A percentile compares a stretch with the other conserved stretches of the same genome.
These are phyloP conservation scores for Thomomys bottae DNA, from an alignment of 2,113 vertebrate genomes.

Conservation along the genomic window DNA sequence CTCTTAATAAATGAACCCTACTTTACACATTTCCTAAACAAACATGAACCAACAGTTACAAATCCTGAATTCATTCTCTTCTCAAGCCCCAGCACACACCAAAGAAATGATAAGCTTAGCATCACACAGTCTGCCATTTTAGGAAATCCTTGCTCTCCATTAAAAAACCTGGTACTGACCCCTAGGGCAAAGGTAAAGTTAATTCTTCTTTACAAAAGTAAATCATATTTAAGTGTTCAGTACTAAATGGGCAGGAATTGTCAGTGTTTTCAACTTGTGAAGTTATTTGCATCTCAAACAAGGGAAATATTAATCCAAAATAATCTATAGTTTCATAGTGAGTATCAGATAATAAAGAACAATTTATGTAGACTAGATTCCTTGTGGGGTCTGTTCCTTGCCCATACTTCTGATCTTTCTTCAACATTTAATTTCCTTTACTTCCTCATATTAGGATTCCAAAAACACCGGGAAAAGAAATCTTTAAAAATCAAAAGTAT, in stretches of 20 bases:
- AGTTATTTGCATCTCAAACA: constrained; percentile 23
- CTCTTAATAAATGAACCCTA: background rate
- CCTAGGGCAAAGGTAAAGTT: background rate
- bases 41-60: background rate
- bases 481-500: background rate
- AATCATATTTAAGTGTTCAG: background rate
- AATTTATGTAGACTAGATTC: background rate
- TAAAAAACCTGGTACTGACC: background rate
- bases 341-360: background rate
- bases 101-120: background rate
- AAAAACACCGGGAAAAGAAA: background rate
- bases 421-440: background rate
- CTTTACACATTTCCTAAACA: background rate
- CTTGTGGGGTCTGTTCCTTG: background rate
- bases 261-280: background rate
- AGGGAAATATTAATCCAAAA: background rate
- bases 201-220: background rate
- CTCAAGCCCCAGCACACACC: background rate
- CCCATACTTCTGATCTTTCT: background rate
- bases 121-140: background rate
- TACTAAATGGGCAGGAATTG: background rate
- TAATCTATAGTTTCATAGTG: background rate
- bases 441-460: background rate
- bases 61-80: background rate
- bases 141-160: background rate